Evolutionary conservation across 2,113 vertebrate genomes (phyloP), one percentile per base, ranked within the genome.

Genomic region (Atherinomorus stipes): DNA sequence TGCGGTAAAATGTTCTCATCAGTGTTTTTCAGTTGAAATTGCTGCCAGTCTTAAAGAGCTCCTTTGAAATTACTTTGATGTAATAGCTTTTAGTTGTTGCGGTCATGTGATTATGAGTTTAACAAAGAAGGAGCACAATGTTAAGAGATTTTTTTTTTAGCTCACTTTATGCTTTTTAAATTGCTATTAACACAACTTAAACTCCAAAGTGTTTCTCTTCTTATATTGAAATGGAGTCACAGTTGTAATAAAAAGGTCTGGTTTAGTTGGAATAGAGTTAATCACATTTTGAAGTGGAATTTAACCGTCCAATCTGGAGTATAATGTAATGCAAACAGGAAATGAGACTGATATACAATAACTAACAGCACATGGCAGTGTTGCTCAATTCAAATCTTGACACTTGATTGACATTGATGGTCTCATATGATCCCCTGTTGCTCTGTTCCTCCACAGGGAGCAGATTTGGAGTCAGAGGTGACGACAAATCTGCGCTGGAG

Each of bases 391-490:
- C 42, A 53, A 54, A 72, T 58, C 16, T 26, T 63, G 77, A 76
- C 85, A 64, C 72, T 60, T 85, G 84, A 87, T 31, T 85, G 83
- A 75, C 72, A 64, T 26, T 25, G 73, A 78, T 56, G 64, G 19
- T 66, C 58, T 11, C 22, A 67, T 67, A 62, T 47, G 79, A 59
- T 73, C 68, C 51, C 60, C 63, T 65, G 60, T 85, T 52, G 11
- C 74, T 74, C 54, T 60, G 40, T 70, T 80, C 76, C 64, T 75
- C 70, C 64, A 37, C 87, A 92, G 90, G 77, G 78, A 79, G 25
- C 28, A n/a, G 65, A 72, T 80, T 63, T 68, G 62, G 75, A 64
- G 71, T 60, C 83, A 69, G 79, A 15, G 61, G 67, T 61, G 74
- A 74, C 78, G 62, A 77, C 70, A 76, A 45, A 87, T 74, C 70